Conservation (phyloP, 2,797 vertebrate genomes). For the Kryptopterus vitreolus region DNA sequence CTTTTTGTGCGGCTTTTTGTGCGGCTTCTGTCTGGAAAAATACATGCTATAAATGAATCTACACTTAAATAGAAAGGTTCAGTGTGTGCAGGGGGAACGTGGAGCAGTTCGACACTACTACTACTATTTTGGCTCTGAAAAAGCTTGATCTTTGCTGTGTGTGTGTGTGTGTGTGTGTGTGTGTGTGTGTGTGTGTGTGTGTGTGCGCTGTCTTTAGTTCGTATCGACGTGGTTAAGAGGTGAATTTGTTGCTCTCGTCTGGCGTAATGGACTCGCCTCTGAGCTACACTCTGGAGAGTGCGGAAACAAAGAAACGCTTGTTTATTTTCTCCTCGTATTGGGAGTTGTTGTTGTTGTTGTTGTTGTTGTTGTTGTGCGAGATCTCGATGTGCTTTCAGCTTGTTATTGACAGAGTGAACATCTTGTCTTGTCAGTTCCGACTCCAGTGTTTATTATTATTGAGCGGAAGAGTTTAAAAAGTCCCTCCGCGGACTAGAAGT, state of each 20-base stretch:
- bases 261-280: background rate
- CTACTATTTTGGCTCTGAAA: background rate
- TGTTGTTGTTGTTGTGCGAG: background rate
- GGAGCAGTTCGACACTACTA: no score
- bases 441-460: background rate
- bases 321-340: background rate
- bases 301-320: no score
- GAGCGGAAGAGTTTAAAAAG: background rate
- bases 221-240: background rate
- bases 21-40: background rate
- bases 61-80: background rate
- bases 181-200: conserved; percentile 3
- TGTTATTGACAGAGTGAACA: background rate
- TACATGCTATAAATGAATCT: conserved; percentile 1
- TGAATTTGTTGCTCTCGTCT: background rate
- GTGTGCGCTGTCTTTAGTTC: background rate
- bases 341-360: no score
- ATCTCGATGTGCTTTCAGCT: background rate
- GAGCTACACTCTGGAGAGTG: background rate
- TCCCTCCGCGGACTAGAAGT: background rate
- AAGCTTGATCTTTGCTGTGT: background rate
- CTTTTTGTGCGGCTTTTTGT: background rate
- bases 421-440: background rate
- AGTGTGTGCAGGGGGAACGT: background rate
- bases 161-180: conserved; percentile 2